A percentile compares a stretch with the other conserved stretches of the same genome.
phyloP scores from a whole-genome alignment of 2,113 vertebrate species.

The Tupaia tana region DNA sequence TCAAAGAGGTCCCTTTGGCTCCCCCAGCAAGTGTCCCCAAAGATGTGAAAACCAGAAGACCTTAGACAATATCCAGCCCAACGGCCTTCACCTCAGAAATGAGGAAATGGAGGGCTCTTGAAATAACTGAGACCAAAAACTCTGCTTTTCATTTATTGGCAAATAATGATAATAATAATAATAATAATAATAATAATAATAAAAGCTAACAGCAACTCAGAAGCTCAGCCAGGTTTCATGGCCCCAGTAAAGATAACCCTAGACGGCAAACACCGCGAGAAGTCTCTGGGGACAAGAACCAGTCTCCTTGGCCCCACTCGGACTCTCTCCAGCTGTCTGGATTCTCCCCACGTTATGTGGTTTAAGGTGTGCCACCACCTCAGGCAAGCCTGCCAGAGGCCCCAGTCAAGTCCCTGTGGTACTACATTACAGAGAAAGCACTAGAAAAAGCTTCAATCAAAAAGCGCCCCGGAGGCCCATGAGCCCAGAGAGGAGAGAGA shows the following conservation, averaged over 20 bases:
- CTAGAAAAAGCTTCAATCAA: background rate
- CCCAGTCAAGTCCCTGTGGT: background rate
- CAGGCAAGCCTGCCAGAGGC: background rate
- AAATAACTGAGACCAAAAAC: background rate
- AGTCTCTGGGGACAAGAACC: background rate
- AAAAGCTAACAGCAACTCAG: background rate
- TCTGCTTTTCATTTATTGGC: background rate
- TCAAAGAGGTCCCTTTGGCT: background rate
- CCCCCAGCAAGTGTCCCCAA: background rate
- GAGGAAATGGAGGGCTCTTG: background rate
- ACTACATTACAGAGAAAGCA: background rate
- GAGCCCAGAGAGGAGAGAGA: background rate
- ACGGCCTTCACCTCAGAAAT: background rate
- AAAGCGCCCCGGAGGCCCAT: accelerated
- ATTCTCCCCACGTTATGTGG: too few relatives aligned
- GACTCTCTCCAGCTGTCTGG: background rate
- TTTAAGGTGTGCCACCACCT: background rate
- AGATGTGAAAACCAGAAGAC: background rate
- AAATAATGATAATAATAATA: background rate
- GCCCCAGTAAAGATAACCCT: background rate
- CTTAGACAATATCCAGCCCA: background rate
- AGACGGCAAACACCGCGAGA: background rate
- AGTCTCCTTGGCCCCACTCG: background rate
- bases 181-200: background rate
- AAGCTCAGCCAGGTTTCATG: background rate